phyloP scores from a whole-genome alignment of 1,140 invertebrate species.

The Bilobella aurantiaca region DNA sequence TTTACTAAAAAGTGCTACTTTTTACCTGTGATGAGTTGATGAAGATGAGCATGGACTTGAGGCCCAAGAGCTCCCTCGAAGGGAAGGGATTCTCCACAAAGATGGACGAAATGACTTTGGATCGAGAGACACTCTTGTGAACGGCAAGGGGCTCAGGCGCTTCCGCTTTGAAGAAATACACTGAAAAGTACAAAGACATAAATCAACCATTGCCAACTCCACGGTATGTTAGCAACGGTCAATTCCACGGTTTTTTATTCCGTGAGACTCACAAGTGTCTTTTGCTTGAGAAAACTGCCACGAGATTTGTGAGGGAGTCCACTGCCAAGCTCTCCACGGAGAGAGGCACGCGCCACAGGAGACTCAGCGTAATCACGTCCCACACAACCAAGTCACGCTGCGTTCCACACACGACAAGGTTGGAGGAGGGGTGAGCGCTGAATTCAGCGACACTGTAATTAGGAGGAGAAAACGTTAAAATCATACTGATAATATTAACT shows the following conservation, averaged over 20 bases:
- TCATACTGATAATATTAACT: background rate
- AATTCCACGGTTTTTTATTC: background rate
- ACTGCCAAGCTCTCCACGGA: constrained; percentile 44
- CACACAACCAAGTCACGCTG: constrained; percentile 52
- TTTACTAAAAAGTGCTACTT: too few relatives aligned
- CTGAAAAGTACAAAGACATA: constrained; percentile 13
- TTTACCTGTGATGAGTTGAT: constrained; percentile 22
- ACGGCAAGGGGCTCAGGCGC: constrained; percentile 16
- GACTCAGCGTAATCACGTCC: constrained; percentile 56
- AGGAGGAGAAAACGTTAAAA: too few relatives aligned
- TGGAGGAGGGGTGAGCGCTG: constrained; percentile 51
- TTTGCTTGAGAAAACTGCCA: constrained; percentile 53
- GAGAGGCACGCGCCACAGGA: constrained; percentile 51
- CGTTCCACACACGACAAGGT: constrained; percentile 53
- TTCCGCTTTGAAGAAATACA: constrained; percentile 20
- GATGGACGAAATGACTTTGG: constrained; percentile 22
- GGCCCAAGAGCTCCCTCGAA: constrained; percentile 8
- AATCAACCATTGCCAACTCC: background rate
- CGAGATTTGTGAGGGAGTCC: constrained; percentile 52
- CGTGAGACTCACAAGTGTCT: constrained; percentile 46
- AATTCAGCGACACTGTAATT: constrained; percentile 54
- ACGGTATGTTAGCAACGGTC: background rate
- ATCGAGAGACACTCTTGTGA: constrained; percentile 19
- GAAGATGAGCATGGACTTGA: constrained; percentile 16
- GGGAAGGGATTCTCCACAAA: constrained; percentile 26